Evolutionary conservation across 2,888 invertebrate species (phyloP), one percentile per base, ranked within the genome.

Genomic region (Limnephilus marmoratus): DNA sequence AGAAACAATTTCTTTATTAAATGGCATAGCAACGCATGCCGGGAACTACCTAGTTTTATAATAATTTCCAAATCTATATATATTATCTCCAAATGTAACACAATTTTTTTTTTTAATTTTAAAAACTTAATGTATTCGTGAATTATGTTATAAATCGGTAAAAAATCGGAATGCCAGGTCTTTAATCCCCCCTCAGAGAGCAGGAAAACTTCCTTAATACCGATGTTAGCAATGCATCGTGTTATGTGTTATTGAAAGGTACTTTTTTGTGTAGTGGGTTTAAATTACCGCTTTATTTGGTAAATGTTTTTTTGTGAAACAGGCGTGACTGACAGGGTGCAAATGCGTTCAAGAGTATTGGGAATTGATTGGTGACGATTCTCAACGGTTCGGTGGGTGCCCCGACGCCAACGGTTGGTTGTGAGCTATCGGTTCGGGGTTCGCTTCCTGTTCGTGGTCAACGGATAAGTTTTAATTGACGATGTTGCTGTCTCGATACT

Each of bases 361-460:
- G 15, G 34, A 87, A 31, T 87, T 87, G 68, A 68, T 87, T 87
- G 87, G 68, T 87, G n/a, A 87, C 34, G 31, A 87, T 87, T 85
- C 49, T 34, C 31, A 29, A 68, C 87, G 53, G 37, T 45, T 3
- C 87, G 53, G 37, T 45, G 7, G 85, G 41, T 34, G 24, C 15
- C 0, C 31, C 3, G 82, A 82, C 82, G 85, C 41, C 29, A 37
- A 68, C 53, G 53, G 53, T 68, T 24, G 53, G 85, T 18, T 12
- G 24, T 9, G 49, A 49, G 49, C 68, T 18, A 3, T 9, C 68
- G 68, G 53, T 29, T 18, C 41, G 45, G 29, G 87, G 87, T 68
- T 87, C 87, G 87, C 87, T 53, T 87, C 87, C 87, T 87, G 87
- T 34, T 41, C 87, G 87, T 68, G 68, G 87, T 68, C 87, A 53